Base-by-base conservation (phyloP, 2,797 vertebrate species). In the Iguana delicatissima region DNA sequence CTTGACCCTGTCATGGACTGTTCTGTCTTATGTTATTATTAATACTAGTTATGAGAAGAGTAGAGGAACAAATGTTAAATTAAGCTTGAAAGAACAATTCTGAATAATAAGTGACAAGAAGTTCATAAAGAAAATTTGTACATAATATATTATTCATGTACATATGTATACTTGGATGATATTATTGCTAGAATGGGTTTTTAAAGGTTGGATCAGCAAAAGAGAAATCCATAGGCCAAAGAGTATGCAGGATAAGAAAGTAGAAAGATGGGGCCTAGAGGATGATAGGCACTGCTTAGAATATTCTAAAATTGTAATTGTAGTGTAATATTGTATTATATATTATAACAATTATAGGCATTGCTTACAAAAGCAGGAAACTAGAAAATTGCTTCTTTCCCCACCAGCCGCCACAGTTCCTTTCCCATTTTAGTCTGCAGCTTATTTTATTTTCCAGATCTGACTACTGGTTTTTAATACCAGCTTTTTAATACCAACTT, bases 41-140 rank as follows among this genome's bases (percentile, higher is more conserved):
- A 84, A 88, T 57, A 76, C 64, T 59, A 93, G 89, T 20, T 93
- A 83, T 91, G 90, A 92, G 88, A 86, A 79, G 72, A 8, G 0
- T 84, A 84, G 55, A 67, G 89, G 89, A 90, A 52, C 42, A 62
- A 42, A 64, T 85, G 86, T 22, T 0, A 38, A 32, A 9, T 26
- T 77, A 32, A 89, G 87, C 32, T 93, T 93, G 91, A 92, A 83
- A 93, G 85, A 88, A 92, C 83, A 74, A 87, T 62, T 81, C 76
- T 86, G 57, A 74, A 87, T 91, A 91, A 76, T 67, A 82, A 87
- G 24, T 89, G 90, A 95, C 89, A 92, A 92, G 86, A 89, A 89
- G 13, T 57, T 79, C 12, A 59, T 6, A 90, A 62, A 88, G 55
- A 5, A 76, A 57, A 35, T 14, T 12, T 59, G 32, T 59, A 18